phyloP scores from a whole-genome alignment of 2,113 vertebrate genomes.

The Hassar affinis region DNA sequence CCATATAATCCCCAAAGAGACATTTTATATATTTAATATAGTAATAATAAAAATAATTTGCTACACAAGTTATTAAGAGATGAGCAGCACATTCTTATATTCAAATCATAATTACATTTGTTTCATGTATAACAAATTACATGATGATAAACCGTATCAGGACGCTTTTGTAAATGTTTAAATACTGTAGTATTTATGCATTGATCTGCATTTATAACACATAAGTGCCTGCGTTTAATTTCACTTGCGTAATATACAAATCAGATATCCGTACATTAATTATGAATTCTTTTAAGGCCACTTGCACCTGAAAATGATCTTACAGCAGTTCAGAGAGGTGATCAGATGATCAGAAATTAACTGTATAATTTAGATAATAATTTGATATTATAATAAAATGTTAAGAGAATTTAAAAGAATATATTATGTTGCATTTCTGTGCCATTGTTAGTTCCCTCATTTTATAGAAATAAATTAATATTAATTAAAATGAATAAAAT shows the following conservation, averaged over 20 bases:
- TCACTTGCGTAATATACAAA: neutral
- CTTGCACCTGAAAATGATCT: neutral
- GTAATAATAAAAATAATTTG: too few relatives aligned
- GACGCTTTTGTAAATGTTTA: neutral
- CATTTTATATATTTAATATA: too few relatives aligned
- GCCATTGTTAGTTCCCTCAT: neutral
- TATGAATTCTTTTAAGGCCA: neutral
- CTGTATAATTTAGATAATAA: neutral
- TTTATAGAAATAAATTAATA: neutral
- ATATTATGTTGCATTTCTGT: neutral
- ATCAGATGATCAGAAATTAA: neutral
- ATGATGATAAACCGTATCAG: neutral
- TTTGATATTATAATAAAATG: neutral
- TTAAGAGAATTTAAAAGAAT: neutral
- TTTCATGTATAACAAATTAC: neutral
- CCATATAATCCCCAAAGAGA: too few relatives aligned
- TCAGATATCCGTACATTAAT: neutral
- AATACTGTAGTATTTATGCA: neutral
- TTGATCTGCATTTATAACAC: neutral
- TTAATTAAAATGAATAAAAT: neutral
- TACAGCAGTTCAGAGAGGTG: neutral
- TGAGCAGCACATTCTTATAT: too few relatives aligned
- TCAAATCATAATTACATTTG: too few relatives aligned
- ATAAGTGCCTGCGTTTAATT: neutral
- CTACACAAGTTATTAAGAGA: too few relatives aligned